Evolutionary conservation across 2,888 invertebrate species (phyloP).

Genomic region (Sialis fuliginosa): DNA sequence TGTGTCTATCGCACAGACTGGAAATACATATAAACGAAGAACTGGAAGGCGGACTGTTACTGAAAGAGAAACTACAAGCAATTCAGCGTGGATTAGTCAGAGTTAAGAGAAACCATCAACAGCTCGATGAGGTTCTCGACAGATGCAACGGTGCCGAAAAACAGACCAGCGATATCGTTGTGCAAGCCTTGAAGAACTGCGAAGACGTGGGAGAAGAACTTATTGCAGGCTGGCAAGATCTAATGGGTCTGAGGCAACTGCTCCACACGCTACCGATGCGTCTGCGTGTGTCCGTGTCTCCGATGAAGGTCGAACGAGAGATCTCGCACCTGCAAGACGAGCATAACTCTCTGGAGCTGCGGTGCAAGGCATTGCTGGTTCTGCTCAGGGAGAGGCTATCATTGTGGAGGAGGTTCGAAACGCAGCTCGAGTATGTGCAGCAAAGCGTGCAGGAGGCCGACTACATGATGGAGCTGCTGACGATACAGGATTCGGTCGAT

Average conservation of each 20-base stretch:
- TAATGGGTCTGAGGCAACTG: constrained; percentile 54
- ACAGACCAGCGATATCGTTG: constrained; percentile 58
- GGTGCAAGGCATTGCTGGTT: constrained; percentile 47
- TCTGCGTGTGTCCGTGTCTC: constrained; percentile 57
- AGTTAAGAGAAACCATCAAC: constrained; percentile 48
- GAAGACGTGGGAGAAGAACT: constrained; percentile 52
- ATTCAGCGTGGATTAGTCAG: constrained; percentile 54
- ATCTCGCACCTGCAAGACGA: constrained; percentile 58
- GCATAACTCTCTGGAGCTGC: constrained; percentile 52
- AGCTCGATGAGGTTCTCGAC: constrained; percentile 38
- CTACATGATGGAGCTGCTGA: constrained; percentile 72
- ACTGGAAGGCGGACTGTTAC: constrained; percentile 49
- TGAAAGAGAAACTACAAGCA: constrained; percentile 57
- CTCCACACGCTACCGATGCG: constrained; percentile 62
- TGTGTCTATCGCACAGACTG: constrained; percentile 50
- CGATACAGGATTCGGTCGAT: constrained; percentile 70
- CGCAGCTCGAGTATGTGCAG: constrained; percentile 60
- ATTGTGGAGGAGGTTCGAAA: constrained; percentile 62
- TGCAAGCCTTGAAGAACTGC: constrained; percentile 56
- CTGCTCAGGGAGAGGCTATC: constrained; percentile 44
- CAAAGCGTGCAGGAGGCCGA: constrained; percentile 71
- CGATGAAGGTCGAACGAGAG: constrained; percentile 56
- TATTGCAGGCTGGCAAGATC: constrained; percentile 56
- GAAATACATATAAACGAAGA: constrained; percentile 60
- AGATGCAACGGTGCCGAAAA: constrained; percentile 57